Base-by-base conservation (phyloP, 2,113 vertebrate genomes). In the Scytalopus superciliaris region DNA sequence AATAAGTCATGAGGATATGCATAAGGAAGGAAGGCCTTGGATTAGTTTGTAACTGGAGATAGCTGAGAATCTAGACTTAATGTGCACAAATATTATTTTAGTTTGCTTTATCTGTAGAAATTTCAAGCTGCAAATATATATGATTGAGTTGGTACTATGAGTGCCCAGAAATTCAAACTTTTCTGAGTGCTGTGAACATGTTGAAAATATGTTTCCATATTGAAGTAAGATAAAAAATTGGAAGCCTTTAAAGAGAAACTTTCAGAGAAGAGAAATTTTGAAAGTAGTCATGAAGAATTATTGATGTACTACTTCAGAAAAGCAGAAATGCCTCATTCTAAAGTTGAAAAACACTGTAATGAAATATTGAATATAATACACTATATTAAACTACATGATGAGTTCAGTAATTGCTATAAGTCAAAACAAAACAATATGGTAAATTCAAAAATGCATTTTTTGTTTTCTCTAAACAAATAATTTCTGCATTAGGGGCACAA, bases 401-500 rank as follows among this genome's bases (percentile, higher is more conserved):
- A 87, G 87, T 85, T 67, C 82, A 42, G 59, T 80, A 85, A 63
- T 88, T 91, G 62, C 30, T 79, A 8, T 79, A 93, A 11, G 4
- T 93, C 67, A 80, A 90, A 89, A 87, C 28, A 87, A 82, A 96
- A 86, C 42, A 44, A 24, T 57, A 83, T 31, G 14, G 50, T 24
- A 84, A 84, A 89, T 23, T 79, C 4, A 3, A 84, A 94, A 84
- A 50, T 1, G 0, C 6, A 6, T 50, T 70, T 78, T 94, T 83
- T 80, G 39, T 69, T 84, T 94, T 52, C 15, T 89, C 63, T 62
- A 63, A 96, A 94, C 31, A 89, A 94, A 69, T 91, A 11, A 82
- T 92, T 96, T 91, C 45, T 91, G 33, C 4, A 59, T 89, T 95
- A 93, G 45, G 44, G 42, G 10, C 28, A 96, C 69, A 87, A 94